Evolutionary conservation across 64 coral and sea anemone species (phyloP).

Genomic region (Pachyseris speciosa): DNA sequence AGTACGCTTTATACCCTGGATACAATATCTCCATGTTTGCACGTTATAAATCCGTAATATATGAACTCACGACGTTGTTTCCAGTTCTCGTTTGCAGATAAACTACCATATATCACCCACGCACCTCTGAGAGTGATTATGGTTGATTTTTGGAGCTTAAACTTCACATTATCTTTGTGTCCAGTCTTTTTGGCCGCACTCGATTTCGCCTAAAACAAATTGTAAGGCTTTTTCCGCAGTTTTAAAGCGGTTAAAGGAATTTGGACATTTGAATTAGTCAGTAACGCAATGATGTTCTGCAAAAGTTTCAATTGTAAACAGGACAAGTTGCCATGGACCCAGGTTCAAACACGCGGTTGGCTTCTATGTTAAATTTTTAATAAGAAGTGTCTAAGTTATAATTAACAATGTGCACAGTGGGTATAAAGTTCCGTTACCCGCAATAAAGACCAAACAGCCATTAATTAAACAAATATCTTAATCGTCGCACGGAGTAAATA

Average conservation of each 20-base stretch:
- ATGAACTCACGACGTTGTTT: too few relatives aligned
- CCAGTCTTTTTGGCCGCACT: too few relatives aligned
- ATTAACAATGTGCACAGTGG: conserved; percentile 1
- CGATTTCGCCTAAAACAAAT: too few relatives aligned
- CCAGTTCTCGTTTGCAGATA: too few relatives aligned
- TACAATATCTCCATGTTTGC: conserved; percentile 20
- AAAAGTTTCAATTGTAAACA: background rate
- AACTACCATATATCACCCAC: too few relatives aligned
- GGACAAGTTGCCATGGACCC: conserved; percentile 15
- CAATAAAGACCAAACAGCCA: background rate
- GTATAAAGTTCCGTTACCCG: background rate
- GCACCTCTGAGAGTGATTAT: too few relatives aligned
- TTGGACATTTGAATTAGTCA: too few relatives aligned
- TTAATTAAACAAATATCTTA: background rate
- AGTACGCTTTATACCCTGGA: conserved; percentile 29
- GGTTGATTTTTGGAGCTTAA: too few relatives aligned
- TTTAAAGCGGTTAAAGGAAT: too few relatives aligned
- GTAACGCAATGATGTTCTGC: background rate
- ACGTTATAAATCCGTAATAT: background rate
- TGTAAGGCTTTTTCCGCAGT: too few relatives aligned
- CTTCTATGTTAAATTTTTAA: conserved; percentile 25
- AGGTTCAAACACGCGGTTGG: background rate
- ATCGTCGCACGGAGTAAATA: background rate
- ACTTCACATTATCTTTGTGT: too few relatives aligned
- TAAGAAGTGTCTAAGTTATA: background rate